These are phyloP conservation scores for Taphrorychus bicolor DNA, from an alignment of 2,888 invertebrate genomes.

Conservation along the genomic window DNA sequence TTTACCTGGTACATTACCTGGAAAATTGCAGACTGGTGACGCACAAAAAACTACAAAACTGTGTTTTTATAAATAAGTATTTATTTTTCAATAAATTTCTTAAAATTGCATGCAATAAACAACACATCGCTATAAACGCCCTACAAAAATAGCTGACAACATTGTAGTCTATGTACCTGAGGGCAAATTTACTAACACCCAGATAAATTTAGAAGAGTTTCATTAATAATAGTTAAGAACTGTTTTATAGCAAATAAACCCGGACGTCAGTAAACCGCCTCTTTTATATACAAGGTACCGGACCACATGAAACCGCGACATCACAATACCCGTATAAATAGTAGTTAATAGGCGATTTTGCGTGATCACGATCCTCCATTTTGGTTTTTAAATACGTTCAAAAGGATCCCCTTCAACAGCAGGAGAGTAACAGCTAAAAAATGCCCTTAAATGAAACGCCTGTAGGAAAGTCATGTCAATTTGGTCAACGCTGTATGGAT, in stretches of 20 bases:
- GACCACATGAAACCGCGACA: background rate
- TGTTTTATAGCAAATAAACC: background rate
- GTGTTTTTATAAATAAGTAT: slow-evolving; percentile 10
- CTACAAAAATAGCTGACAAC: slow-evolving; percentile 33
- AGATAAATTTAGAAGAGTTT: background rate
- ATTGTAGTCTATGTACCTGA: background rate
- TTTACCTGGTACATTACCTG: too few relatives aligned
- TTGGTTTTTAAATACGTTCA: too few relatives aligned
- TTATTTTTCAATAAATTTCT: slow-evolving; percentile 3
- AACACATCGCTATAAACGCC: slow-evolving; percentile 28
- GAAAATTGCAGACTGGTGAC: too few relatives aligned
- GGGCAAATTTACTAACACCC: background rate
- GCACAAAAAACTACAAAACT: background rate
- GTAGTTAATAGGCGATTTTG: background rate
- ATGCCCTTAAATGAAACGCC: background rate
- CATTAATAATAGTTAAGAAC: too few relatives aligned
- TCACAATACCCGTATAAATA: background rate
- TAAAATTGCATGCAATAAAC: slow-evolving; percentile 23
- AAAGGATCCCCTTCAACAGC: too few relatives aligned
- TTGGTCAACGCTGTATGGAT: too few relatives aligned
- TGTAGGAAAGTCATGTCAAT: too few relatives aligned
- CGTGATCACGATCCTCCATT: background rate
- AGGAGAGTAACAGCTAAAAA: too few relatives aligned
- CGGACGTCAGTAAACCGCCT: background rate
- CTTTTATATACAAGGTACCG: background rate